Evolutionary conservation across 2,888 invertebrate genomes (phyloP).

Genomic region (Drosophila longiperda): DNA sequence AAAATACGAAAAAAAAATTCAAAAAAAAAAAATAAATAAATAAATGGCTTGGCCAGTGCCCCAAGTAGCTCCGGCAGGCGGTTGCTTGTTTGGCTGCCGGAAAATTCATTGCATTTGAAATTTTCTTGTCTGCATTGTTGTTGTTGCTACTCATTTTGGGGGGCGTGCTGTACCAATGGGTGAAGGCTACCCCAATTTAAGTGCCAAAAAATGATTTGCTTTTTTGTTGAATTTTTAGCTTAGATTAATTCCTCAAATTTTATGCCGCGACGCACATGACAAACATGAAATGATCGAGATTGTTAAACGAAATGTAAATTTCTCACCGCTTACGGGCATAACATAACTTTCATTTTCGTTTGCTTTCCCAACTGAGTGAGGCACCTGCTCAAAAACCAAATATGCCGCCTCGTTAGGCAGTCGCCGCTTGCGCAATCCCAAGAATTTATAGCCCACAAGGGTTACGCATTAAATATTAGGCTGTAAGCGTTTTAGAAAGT

Average conservation of each 20-base stretch:
- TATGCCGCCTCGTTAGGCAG: constrained; percentile 52
- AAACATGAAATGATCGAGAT: constrained; percentile 71
- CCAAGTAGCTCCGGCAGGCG: constrained; percentile 25
- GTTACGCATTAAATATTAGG: constrained; percentile 18
- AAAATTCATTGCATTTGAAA: constrained; percentile 60
- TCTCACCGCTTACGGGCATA: constrained; percentile 53
- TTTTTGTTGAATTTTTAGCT: constrained; percentile 23
- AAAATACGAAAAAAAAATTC: constrained; percentile 13
- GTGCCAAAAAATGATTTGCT: constrained; percentile 30
- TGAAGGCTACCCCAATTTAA: constrained; percentile 42
- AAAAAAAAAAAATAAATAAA: background rate
- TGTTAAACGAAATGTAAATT: constrained; percentile 78
- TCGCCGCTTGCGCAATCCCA: constrained; percentile 62
- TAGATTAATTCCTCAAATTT: constrained; percentile 70
- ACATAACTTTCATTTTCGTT: constrained; percentile 73
- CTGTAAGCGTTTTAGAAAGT: constrained; percentile 29
- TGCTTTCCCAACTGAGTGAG: constrained; percentile 71
- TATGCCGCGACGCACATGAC: constrained; percentile 60
- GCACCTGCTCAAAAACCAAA: constrained; percentile 52
- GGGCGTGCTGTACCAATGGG: constrained; percentile 34
- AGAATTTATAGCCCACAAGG: constrained; percentile 65
- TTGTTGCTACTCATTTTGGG: background rate
- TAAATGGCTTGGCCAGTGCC: constrained; percentile 52
- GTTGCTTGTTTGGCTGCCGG: constrained; percentile 65
- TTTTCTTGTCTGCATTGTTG: constrained; percentile 11